Base-by-base conservation (phyloP, 2,113 vertebrate genomes). In the Columba janthina region DNA sequence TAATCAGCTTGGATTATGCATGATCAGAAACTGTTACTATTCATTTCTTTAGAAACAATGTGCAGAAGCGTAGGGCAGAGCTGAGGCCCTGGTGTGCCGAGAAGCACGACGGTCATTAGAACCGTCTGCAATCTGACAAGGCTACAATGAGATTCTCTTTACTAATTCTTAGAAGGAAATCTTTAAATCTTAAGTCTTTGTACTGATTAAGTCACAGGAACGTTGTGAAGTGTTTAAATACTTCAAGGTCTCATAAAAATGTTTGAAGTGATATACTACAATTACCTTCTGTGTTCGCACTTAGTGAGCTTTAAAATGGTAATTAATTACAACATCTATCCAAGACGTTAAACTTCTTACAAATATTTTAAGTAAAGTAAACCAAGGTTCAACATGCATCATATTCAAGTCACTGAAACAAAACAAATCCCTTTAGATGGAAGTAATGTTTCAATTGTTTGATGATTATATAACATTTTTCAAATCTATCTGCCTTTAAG, bases 1-100 rank as follows among this genome's bases (percentile, higher is more conserved):
- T 84, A 94, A 94, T 76, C 67, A 72, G 34, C 42, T 51, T 72
- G 38, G 66, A 92, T 92, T 90, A 78, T 60, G 42, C 85, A 72
- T 34, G 69, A 87, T 61, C 66, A 77, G 78, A 89, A 91, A 24
- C 16, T 76, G 79, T 69, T 85, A 56, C 76, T 85, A 60, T 60
- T 88, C 1, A 83, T 75, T 85, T 90, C 78, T 79, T 85, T 48
- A 7, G 64, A 85, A 77, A 58, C 38, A 75, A 18, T 4, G 10
- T 51, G 34, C 87, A 71, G 34, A 87, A 70, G 21, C 19, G 15
- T 26, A 57, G 44, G 64, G n/a, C n/a, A 94, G 65, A 66, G 74
- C 65, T 18, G 32, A 76, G n/a, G 60, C 58, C 21, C 60, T 75
- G 81, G 75, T 66, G 78, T 3, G 44, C 17, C 44, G 44, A 46